These are phyloP conservation scores for Mohoua ochrocephala DNA, from an alignment of 2,113 vertebrate genomes.

Conservation along the genomic window DNA sequence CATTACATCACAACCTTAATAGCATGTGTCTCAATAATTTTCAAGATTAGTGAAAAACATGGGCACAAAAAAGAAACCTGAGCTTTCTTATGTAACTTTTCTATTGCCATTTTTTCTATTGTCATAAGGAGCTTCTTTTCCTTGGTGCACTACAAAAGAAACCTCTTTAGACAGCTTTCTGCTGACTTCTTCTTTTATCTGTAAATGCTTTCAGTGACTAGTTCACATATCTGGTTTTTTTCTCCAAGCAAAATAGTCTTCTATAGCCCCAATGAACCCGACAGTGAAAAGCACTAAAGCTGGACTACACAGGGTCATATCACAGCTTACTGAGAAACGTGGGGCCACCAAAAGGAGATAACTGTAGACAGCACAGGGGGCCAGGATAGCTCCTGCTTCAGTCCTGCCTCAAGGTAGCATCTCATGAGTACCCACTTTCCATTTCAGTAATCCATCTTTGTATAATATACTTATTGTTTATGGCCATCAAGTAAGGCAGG, in stretches of 20 bases:
- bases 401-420: conserved; percentile 47
- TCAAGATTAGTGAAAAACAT: not conserved
- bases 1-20: conserved; percentile 18
- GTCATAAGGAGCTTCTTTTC: conserved; percentile 13
- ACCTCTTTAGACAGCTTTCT: conserved; percentile 45
- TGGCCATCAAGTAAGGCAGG: conserved; percentile 38
- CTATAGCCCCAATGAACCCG: conserved; percentile 24
- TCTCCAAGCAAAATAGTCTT: conserved; percentile 43
- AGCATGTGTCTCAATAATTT: not conserved
- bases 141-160: conserved; percentile 31
- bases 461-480: conserved; percentile 59
- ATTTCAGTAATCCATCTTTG: conserved; percentile 60
- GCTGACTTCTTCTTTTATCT: conserved; percentile 49
- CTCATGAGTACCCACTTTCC: conserved; percentile 57
- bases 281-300: conserved; percentile 33
- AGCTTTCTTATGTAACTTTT: conserved; percentile 24
- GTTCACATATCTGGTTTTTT: not conserved
- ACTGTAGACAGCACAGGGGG: not conserved
- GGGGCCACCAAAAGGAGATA: conserved; percentile 8
- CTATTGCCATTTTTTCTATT: not conserved
- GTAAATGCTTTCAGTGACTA: conserved; percentile 53
- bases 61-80: not conserved
- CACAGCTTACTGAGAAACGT: conserved; percentile 22
- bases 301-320: not conserved
- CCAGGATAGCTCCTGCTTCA: not conserved